Evolutionary conservation across 2,888 invertebrate species (phyloP).

Genomic region (Sminthurides aquaticus): DNA sequence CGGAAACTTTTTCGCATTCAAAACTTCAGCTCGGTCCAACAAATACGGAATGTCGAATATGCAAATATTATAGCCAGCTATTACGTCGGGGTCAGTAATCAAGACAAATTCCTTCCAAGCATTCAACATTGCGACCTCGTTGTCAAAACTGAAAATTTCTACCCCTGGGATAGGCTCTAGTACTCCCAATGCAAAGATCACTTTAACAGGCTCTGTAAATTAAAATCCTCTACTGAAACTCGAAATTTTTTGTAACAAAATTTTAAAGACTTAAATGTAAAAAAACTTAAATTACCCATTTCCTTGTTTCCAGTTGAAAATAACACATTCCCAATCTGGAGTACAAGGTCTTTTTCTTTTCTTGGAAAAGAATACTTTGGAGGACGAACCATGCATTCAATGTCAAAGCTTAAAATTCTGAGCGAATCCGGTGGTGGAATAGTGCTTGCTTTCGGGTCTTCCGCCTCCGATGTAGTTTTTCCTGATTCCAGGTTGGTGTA

Average conservation of each 20-base stretch:
- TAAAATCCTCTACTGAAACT: not conserved
- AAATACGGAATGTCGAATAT: constrained; percentile 32
- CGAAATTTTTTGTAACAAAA: not conserved
- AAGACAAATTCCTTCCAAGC: constrained; percentile 28
- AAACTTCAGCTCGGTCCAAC: constrained; percentile 21
- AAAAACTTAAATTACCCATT: not conserved
- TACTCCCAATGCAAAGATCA: constrained; percentile 24
- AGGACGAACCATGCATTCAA: constrained; percentile 23
- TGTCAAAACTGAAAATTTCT: constrained; percentile 24
- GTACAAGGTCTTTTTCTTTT: constrained; percentile 18
- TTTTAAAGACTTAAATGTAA: not conserved
- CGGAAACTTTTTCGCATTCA: constrained; percentile 7
- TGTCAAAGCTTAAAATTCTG: constrained; percentile 31
- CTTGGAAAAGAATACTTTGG: constrained; percentile 1
- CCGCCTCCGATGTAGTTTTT: constrained; percentile 8
- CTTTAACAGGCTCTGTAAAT: constrained; percentile 8
- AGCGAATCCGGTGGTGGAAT: constrained; percentile 21
- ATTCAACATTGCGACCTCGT: constrained; percentile 17
- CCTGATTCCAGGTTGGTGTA: constrained; percentile 27
- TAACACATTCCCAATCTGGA: constrained; percentile 30
- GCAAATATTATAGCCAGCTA: constrained; percentile 34
- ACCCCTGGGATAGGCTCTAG: constrained; percentile 22
- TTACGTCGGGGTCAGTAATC: constrained; percentile 30
- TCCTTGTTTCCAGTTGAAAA: not conserved
- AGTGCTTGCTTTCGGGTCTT: not conserved